Percentiles rank a stretch among this genome's conserved stretches.
phyloP scores from a whole-genome alignment of 2,888 invertebrate genomes.

The Caenorhabditis wallacei region DNA sequence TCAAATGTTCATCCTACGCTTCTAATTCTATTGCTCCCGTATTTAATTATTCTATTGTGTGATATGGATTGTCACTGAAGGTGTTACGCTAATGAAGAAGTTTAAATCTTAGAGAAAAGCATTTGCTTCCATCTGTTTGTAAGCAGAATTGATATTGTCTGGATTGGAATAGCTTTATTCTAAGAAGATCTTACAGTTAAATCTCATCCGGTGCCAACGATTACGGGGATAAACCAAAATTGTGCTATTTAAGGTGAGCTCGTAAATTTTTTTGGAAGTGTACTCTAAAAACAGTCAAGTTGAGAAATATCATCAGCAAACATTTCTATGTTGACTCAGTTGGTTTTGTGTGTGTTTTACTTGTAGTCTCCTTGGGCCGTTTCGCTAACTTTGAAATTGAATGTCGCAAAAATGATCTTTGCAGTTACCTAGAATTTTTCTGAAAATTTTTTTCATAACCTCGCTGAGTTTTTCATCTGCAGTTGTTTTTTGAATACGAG shows the following conservation, averaged over 20 bases:
- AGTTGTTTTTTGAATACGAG: too few relatives aligned
- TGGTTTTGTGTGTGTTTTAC: constrained; percentile 22
- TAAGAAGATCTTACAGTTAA: not conserved
- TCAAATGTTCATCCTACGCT: too few relatives aligned
- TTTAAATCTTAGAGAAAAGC: too few relatives aligned
- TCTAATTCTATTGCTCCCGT: too few relatives aligned
- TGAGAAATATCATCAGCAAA: constrained; percentile 3
- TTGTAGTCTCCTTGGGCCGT: constrained; percentile 22
- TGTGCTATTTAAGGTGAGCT: constrained; percentile 10
- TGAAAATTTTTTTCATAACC: too few relatives aligned
- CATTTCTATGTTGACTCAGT: constrained; percentile 7
- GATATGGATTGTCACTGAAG: too few relatives aligned
- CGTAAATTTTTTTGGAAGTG: too few relatives aligned
- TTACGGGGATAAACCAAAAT: constrained; percentile 19
- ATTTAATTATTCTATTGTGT: too few relatives aligned
- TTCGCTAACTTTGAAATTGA: not conserved
- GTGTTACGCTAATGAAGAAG: too few relatives aligned
- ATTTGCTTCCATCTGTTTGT: not conserved
- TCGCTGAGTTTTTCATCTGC: too few relatives aligned
- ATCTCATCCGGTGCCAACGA: constrained; percentile 22
- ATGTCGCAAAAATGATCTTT: constrained; percentile 4
- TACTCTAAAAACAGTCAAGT: not conserved
- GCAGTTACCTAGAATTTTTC: constrained; percentile 1
- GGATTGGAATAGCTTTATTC: not conserved
- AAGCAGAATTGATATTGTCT: not conserved